Percentiles rank a stretch among this genome's conserved stretches.
phyloP scores from a whole-genome alignment of 2,113 vertebrate genomes.

The Brachyhypopomus occidentalis region DNA sequence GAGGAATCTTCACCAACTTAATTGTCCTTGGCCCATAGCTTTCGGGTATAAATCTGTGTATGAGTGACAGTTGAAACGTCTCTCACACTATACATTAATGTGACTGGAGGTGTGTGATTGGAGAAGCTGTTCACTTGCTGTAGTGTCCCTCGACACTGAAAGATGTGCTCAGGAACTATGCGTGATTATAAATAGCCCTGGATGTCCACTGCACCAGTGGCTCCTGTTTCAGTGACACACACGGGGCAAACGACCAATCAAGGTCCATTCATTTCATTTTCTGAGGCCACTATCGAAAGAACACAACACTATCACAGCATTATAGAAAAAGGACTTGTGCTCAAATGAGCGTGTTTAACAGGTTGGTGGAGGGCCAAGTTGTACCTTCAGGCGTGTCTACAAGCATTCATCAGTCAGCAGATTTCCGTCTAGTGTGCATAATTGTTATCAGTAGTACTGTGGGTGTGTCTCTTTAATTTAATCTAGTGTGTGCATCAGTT shows the following conservation, averaged over 20 bases:
- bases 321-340: background rate
- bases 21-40: background rate
- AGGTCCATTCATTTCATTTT: background rate
- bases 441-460: slow-evolving; percentile 41
- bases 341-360: slow-evolving; percentile 57
- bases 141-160: background rate
- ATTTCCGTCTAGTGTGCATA: background rate
- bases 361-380: slow-evolving; percentile 34
- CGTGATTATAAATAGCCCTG: slow-evolving; percentile 63
- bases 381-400: slow-evolving; percentile 56
- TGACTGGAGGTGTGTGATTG: background rate
- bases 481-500: background rate
- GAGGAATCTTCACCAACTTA: no score
- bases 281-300: background rate
- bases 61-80: background rate
- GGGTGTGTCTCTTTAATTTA: slow-evolving; percentile 47
- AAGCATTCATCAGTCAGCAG: background rate
- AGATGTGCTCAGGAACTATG: slow-evolving; percentile 35
- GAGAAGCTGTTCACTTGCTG: background rate
- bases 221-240: slow-evolving; percentile 45
- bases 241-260: background rate
- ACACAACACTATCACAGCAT: background rate
- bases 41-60: background rate
- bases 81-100: background rate
- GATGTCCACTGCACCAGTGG: slow-evolving; percentile 35